These are phyloP conservation scores for Schmidtea mediterranea DNA, from an alignment of 1,140 invertebrate genomes.

Conservation along the genomic window DNA sequence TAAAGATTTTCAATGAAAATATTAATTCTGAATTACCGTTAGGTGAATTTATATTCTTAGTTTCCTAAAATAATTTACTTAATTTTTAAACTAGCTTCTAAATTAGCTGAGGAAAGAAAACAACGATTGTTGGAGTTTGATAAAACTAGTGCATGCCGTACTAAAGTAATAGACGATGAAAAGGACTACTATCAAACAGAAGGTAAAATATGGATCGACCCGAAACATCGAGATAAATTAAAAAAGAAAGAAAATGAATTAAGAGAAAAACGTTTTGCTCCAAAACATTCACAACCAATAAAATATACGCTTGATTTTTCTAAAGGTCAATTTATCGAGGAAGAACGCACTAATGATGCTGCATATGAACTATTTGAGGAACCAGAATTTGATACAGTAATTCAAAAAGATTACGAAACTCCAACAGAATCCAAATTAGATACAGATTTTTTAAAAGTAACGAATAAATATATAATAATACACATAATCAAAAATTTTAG, in stretches of 20 bases:
- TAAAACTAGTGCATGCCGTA: slow-evolving; percentile 49
- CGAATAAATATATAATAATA: too few relatives aligned
- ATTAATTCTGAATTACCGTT: slow-evolving; percentile 9
- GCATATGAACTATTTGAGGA: too few relatives aligned
- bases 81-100: slow-evolving; percentile 15
- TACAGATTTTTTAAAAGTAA: too few relatives aligned
- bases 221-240: slow-evolving; percentile 39
- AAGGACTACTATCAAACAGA: slow-evolving; percentile 61
- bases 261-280: slow-evolving; percentile 39
- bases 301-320: slow-evolving; percentile 49
- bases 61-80: too few relatives aligned
- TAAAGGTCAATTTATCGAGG: slow-evolving; percentile 33
- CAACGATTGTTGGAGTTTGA: slow-evolving; percentile 61
- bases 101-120: slow-evolving; percentile 47
- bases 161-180: slow-evolving; percentile 73
- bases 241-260: slow-evolving; percentile 42
- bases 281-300: slow-evolving; percentile 35
- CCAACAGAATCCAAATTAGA: too few relatives aligned
- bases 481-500: too few relatives aligned
- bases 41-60: too few relatives aligned
- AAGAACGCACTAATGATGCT: slow-evolving; percentile 12
- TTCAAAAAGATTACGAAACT: too few relatives aligned
- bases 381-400: too few relatives aligned
- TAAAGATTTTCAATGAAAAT: slow-evolving; percentile 27
- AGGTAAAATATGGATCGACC: slow-evolving; percentile 46